Evolutionary conservation across 2,888 invertebrate genomes (phyloP), one percentile per base, ranked within the genome.

Genomic region (Physocephala rufipes): DNA sequence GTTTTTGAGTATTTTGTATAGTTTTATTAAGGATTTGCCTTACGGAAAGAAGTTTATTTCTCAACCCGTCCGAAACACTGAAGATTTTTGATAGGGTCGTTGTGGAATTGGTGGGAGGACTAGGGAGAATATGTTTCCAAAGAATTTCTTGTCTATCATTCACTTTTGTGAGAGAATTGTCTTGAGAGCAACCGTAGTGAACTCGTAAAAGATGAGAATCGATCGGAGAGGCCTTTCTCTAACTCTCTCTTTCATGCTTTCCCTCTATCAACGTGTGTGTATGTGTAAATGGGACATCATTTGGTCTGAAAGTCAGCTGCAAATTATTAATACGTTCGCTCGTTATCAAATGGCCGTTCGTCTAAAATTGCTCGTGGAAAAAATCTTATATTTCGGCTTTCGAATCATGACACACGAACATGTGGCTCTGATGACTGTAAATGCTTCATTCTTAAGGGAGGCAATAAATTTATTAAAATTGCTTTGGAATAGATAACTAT

Each of bases 261-360:
- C 9, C 24, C n/a, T 51, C 30, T 51, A 19, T 0, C 24, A 19
- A 30, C 12, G 49, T 26, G 21, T 16, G 43, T 15, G 62, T 51
- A 51, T 12, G 21, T 53, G 55, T 55, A 36, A 66, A 66, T 55
- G 53, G 66, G 55, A 55, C 66, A 66, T 66, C 66, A 66, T 66
- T 66, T 66, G 66, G 66, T 43, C 55, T n/a, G 43, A 15, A 55
- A 53, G 51, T 53, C 36, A 13, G 51, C 51, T 76, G 81, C 80
- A 81, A 80, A 78, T 82, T 82, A 82, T 82, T 82, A 81, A 82
- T 82, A 81, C 77, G 82, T 82, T 82, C 82, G 80, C 82, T 82
- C 82, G 82, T 82, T 82, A 82, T 82, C 82, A 82, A 82, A 82
- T 82, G 79, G 81, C 79, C 77, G 78, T 80, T 76, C 81, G 80